phyloP scores from a whole-genome alignment of 2,888 invertebrate genomes.

The Caenorhabditis zanzibari region DNA sequence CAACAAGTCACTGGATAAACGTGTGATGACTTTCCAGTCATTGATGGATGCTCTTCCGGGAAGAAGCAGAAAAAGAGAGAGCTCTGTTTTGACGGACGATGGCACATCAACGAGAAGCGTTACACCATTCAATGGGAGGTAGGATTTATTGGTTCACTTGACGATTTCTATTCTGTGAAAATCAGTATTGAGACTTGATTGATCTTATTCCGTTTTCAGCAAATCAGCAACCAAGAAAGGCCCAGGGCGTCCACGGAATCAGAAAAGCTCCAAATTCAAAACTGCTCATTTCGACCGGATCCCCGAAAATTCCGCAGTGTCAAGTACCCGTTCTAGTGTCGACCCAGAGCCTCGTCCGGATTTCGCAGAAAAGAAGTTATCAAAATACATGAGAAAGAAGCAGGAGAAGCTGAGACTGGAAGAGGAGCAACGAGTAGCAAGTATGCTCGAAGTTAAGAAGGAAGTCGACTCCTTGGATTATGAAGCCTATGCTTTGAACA shows the following conservation, averaged over 20 bases:
- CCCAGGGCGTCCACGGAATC: constrained; percentile 30
- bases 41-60: neutral
- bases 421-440: constrained; percentile 38
- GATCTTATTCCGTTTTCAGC: neutral
- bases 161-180: too few relatives aligned
- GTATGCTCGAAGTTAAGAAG: constrained; percentile 5
- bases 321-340: constrained; percentile 50
- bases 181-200: too few relatives aligned
- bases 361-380: constrained; percentile 39
- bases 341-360: constrained; percentile 30
- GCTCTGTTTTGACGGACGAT: constrained; percentile 55
- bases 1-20: constrained; percentile 11
- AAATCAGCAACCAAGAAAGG: neutral
- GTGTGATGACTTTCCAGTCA: neutral
- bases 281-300: constrained; percentile 9
- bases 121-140: constrained; percentile 36
- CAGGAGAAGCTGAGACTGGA: constrained; percentile 42
- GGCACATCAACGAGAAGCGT: constrained; percentile 44
- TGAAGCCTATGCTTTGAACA: neutral
- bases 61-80: constrained; percentile 26
- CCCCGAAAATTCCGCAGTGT: constrained; percentile 5
- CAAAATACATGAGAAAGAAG: constrained; percentile 73
- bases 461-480: neutral
- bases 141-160: neutral
- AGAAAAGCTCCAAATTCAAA: neutral